A percentile compares a stretch with the other conserved stretches of the same genome.
phyloP scores from a whole-genome alignment of 2,113 vertebrate species.

The Oreocharis arfaki region DNA sequence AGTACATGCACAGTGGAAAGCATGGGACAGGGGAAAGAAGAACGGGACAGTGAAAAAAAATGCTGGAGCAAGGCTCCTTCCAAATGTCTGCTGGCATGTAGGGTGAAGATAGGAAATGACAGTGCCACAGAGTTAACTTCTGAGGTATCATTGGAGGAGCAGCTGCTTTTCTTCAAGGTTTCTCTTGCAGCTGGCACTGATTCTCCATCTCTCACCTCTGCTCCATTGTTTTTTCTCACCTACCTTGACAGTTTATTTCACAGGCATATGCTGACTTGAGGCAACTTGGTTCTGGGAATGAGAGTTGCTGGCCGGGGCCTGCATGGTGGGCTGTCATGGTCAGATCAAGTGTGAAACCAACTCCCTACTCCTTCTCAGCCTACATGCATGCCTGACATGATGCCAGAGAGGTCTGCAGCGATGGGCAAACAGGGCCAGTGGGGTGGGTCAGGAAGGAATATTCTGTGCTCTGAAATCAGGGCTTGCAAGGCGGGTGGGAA shows the following conservation, averaged over 20 bases:
- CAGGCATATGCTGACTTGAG: background rate
- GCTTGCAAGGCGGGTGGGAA: fast-evolving
- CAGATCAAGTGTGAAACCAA: background rate
- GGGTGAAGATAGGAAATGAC: background rate
- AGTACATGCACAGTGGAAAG: background rate
- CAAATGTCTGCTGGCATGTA: fast-evolving
- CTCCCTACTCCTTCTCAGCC: fast-evolving
- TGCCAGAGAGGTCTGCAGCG: background rate
- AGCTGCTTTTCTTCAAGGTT: background rate
- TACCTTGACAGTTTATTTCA: background rate
- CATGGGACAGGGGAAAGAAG: background rate
- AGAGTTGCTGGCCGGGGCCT: background rate
- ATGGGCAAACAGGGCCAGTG: background rate
- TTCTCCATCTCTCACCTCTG: background rate
- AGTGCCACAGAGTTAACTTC: background rate
- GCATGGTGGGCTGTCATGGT: background rate
- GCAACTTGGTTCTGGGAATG: background rate
- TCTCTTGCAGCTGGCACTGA: background rate
- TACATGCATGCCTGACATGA: fast-evolving
- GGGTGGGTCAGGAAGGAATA: background rate
- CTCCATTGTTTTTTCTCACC: background rate
- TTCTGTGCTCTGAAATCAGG: background rate
- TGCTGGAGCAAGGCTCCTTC: background rate
- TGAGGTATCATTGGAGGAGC: background rate
- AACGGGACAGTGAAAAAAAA: background rate